A percentile compares a stretch with the other conserved stretches of the same genome.
phyloP scores from a whole-genome alignment of 2,797 vertebrate species.

The Phoebastria nigripes region DNA sequence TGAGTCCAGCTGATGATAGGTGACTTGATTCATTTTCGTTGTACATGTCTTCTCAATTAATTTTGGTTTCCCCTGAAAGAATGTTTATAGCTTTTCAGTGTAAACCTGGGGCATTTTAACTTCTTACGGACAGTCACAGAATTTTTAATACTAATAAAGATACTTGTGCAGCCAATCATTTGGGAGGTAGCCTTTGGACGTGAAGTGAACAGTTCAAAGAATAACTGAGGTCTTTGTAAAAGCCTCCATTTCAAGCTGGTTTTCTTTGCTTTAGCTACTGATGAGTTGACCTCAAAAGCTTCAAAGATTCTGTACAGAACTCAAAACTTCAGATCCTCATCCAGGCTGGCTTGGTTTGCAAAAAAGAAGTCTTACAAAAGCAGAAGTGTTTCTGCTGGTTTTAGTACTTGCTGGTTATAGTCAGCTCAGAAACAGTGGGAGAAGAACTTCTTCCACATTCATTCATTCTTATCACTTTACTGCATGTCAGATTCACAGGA shows the following conservation, averaged over 20 bases:
- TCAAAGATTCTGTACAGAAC: neutral
- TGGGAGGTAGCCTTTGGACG: neutral
- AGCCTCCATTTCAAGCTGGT: neutral
- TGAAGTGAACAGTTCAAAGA: neutral
- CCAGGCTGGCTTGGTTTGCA: neutral
- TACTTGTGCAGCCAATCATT: neutral
- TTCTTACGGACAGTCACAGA: neutral
- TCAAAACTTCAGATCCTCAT: slow-evolving; percentile 31
- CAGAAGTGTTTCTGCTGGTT: slow-evolving; percentile 23
- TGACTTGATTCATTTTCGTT: neutral
- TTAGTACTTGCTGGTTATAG: neutral
- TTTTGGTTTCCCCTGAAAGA: neutral
- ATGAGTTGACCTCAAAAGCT: slow-evolving; percentile 31
- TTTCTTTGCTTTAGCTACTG: slow-evolving; percentile 8
- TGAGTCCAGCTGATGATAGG: neutral
- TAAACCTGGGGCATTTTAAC: neutral
- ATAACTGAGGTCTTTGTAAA: slow-evolving; percentile 12
- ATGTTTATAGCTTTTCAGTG: neutral
- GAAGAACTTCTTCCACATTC: neutral
- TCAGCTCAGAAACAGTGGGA: neutral
- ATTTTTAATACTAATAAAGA: slow-evolving; percentile 19
- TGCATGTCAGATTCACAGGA: neutral
- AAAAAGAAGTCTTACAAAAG: neutral
- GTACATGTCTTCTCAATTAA: neutral
- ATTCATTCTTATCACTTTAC: neutral